Base-by-base conservation (phyloP, 2,113 vertebrate genomes). In the Salvelinus namaycush region DNA sequence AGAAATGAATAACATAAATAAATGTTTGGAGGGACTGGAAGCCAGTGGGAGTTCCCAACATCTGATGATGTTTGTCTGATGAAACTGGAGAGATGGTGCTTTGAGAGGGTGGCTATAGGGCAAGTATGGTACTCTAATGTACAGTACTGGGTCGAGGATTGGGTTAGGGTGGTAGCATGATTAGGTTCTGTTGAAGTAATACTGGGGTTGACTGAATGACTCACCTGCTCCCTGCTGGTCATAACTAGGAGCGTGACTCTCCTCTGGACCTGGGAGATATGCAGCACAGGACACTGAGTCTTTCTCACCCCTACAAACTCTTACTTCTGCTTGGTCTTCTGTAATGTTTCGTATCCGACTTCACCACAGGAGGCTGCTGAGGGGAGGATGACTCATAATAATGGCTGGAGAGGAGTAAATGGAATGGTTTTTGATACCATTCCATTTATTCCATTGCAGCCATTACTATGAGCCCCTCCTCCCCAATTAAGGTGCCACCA, bases 191-290 rank as follows among this genome's bases (percentile, higher is more conserved):
- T 44, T 11, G 39, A 44, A 44, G n/a, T 62, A 22, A n/a, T 22
- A 62, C 59, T 62, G 26, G 65, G 39, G 24, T 62, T 57, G 16
- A 76, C 12, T 51, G 12, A 5, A 73, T 74, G 67, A 84, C 87
- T 94, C 92, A 93, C 93, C 92, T 64, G 90, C 77, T 2, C 84
- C 5, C 70, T 92, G 89, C 77, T 84, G 89, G 49, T 92, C 88
- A 1, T 75, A 80, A 3, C 64, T 70, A 75, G 85, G 16, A 57
- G 79, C 67, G 16, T 78, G 84, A 3, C 83, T 80, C 8, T 92
- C 88, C 0, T 67, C 85, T 82, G 87, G 86, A 79, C 74, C 86
- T 90, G 70, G n/a, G 24, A 34, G 12, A 16, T 18, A n/a, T 20
- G 31, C 13, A 34, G 14, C 16, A 48, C 6, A 22, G 20, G 27